These are phyloP conservation scores for Thripadectes ignobilis DNA, from an alignment of 2,797 vertebrate species.

Conservation along the genomic window DNA sequence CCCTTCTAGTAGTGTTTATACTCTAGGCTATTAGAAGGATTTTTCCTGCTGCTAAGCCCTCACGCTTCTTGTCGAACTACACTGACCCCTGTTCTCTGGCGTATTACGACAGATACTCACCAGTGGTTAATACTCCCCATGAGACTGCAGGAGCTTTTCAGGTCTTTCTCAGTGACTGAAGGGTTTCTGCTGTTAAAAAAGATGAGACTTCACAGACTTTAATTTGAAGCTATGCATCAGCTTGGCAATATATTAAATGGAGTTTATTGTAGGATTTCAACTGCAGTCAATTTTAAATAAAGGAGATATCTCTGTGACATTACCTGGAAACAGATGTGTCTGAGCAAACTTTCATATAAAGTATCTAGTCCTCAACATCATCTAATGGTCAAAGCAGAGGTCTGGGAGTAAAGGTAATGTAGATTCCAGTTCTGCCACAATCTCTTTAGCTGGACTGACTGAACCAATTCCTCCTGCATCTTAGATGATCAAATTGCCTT, in stretches of 20 bases:
- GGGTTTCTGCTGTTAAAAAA: conserved; percentile 3
- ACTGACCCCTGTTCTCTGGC: conserved; percentile 33
- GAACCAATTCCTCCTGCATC: neutral
- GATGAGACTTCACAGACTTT: neutral
- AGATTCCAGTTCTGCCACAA: neutral
- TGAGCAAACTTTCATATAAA: neutral
- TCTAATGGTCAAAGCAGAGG: conserved; percentile 26
- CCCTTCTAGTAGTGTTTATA: conserved; percentile 31
- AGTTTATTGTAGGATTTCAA: conserved; percentile 14
- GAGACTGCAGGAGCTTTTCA: neutral
- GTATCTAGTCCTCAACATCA: neutral
- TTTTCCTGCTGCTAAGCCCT: conserved; percentile 48
- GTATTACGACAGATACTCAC: conserved; percentile 17
- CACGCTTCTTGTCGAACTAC: neutral
- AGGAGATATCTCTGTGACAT: neutral
- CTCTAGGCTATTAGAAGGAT: conserved; percentile 16
- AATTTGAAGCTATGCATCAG: neutral
- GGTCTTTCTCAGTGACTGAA: neutral
- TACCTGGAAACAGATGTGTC: neutral
- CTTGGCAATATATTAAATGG: conserved; percentile 1
- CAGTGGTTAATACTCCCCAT: conserved; percentile 29
- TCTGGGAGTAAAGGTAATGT: neutral
- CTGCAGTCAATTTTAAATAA: conserved; percentile 2
- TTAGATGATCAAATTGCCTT: neutral
- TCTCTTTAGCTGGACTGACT: neutral